Evolutionary conservation across 2,888 invertebrate species (phyloP), one percentile per base, ranked within the genome.

Genomic region (Axea sp.): DNA sequence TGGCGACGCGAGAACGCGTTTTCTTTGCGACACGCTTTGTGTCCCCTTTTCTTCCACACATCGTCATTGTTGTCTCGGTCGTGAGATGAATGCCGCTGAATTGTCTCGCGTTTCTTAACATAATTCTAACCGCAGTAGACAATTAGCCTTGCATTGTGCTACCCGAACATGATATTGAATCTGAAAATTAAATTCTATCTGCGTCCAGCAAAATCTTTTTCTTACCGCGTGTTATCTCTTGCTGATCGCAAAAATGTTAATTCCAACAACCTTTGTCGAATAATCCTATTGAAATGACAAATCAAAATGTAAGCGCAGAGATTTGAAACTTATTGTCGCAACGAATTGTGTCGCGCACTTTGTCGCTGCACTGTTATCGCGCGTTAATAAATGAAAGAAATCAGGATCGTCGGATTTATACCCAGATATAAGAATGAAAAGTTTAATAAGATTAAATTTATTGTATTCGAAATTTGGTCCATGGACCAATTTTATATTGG

Each of bases 91-190:
- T 72, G 64, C 55, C 39, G 47, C 17, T 53, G 64, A n/a, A 64
- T 72, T 64, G 51, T 59, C 49, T 71, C 41, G 64, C 72, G 22
- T 72, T 72, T 57, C 64, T 59, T 45, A 64, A 45, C 51, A 57
- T 51, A 35, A 57, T 39, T 65, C 59, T 31, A 62, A 62, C 69
- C 47, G 17, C 60, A 26, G 30, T 39, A 19, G 22, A 62, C 53
- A 53, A 51, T 51, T 57, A 72, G 37, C 64, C 72, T 72, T 57
- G 72, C 59, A 65, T 59, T 65, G 72, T 59, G 17, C 37, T 8
- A 31, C 39, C 45, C 45, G 9, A 49, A 43, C 51, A 33, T 59
- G 45, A 59, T 65, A 65, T 59, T 72, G 59, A 72, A 65, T 57
- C 28, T 49, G 33, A 33, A 62, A 62, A 62, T 62, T 49, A 24